Evolutionary conservation across 1,140 invertebrate genomes (phyloP).

Genomic region (Trachelipus rathkii): DNA sequence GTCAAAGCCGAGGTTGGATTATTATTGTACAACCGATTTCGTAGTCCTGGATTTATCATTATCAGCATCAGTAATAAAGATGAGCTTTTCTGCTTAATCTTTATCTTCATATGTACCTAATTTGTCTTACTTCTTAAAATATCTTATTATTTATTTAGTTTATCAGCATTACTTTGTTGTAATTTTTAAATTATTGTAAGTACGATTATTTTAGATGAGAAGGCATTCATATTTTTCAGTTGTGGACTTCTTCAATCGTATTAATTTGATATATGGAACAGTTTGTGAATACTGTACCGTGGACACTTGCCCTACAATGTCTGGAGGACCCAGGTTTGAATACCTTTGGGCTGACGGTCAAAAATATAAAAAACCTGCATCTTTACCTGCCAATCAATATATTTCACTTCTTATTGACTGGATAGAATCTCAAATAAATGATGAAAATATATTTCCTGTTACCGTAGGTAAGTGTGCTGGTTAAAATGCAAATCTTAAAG

Average conservation of each 20-base stretch:
- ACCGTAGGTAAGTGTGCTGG: slow-evolving; percentile 60
- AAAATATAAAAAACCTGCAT: slow-evolving; percentile 80
- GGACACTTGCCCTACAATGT: slow-evolving; percentile 85
- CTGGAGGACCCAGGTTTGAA: slow-evolving; percentile 80
- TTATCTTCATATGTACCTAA: no score
- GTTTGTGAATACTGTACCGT: slow-evolving; percentile 83
- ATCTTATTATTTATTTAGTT: no score
- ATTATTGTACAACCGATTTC: no score
- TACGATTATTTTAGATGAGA: no score
- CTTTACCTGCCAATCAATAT: slow-evolving; percentile 81
- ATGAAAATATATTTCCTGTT: slow-evolving; percentile 79
- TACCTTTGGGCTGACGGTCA: slow-evolving; percentile 85
- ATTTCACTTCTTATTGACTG: slow-evolving; percentile 87
- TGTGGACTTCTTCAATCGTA: slow-evolving; percentile 93
- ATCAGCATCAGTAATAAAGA: no score
- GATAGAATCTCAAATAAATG: slow-evolving; percentile 89
- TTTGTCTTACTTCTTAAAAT: no score
- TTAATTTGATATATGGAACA: slow-evolving; percentile 89
- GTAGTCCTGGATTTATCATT: no score
- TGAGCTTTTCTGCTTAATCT: no score
- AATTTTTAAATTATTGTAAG: no score
- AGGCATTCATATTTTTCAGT: slow-evolving; percentile 58
- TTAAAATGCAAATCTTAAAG: neutral
- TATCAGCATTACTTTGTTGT: no score
- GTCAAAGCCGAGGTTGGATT: no score